These are phyloP conservation scores for Melieria crassipennis DNA, from an alignment of 2,888 invertebrate genomes.

Conservation along the genomic window DNA sequence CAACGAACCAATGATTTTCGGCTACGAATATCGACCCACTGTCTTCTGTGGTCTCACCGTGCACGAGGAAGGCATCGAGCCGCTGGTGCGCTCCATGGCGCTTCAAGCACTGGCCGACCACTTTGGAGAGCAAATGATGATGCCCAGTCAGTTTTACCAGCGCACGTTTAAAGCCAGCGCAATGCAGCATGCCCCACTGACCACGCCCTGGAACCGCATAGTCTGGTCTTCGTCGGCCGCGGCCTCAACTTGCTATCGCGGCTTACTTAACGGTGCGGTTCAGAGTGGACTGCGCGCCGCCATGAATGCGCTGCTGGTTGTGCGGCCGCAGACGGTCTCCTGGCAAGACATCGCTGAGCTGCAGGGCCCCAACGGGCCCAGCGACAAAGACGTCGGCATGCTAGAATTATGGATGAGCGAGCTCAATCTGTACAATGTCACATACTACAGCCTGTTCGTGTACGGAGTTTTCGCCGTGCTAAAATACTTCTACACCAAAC, in stretches of 20 bases:
- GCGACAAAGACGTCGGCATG: slow-evolving; percentile 28
- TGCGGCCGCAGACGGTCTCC: slow-evolving; percentile 59
- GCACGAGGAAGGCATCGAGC: slow-evolving; percentile 48
- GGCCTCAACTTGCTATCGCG: slow-evolving; percentile 56
- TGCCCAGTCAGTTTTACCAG: slow-evolving; percentile 48
- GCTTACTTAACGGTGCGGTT: slow-evolving; percentile 61
- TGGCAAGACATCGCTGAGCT: slow-evolving; percentile 60
- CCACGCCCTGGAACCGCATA: slow-evolving; percentile 58
- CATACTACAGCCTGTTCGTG: slow-evolving; percentile 52
- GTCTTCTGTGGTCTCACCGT: slow-evolving; percentile 53
- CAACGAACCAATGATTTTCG: slow-evolving; percentile 49
- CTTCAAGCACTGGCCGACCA: slow-evolving; percentile 48
- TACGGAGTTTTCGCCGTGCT: slow-evolving; percentile 49
- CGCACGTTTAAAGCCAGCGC: slow-evolving; percentile 49
- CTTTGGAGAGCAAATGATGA: slow-evolving; percentile 57
- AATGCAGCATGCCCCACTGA: slow-evolving; percentile 48
- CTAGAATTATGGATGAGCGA: slow-evolving; percentile 49
- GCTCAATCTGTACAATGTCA: slow-evolving; percentile 60
- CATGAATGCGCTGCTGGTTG: slow-evolving; percentile 53
- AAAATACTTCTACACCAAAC: slow-evolving; percentile 41
- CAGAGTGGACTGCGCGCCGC: slow-evolving; percentile 63
- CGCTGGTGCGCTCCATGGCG: slow-evolving; percentile 43
- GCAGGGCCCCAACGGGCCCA: slow-evolving; percentile 44
- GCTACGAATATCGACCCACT: slow-evolving; percentile 47
- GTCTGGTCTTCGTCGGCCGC: slow-evolving; percentile 61